Conservation (phyloP, 2,888 invertebrate species). For the Sabatieria punctata region DNA sequence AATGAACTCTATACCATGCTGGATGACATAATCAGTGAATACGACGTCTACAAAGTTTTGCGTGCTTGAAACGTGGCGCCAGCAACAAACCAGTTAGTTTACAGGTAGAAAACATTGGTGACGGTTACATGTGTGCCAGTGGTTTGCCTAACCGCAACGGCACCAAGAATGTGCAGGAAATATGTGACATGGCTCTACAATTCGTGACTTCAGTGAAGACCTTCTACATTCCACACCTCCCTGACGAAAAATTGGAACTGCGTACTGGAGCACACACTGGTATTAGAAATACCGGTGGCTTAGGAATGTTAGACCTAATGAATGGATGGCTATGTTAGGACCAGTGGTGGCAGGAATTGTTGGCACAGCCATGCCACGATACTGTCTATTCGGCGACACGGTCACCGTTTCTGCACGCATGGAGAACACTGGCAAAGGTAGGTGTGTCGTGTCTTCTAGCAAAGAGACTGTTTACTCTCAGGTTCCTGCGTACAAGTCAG, state of each 20-base stretch:
- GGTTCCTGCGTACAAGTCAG: constrained; percentile 5
- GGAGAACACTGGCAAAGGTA: constrained; percentile 2
- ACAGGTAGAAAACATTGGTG: constrained; percentile 1
- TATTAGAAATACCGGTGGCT: no score
- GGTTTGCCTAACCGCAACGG: no score
- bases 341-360: no score
- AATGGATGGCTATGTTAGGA: neutral
- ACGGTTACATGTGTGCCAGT: constrained; percentile 1
- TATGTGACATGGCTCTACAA: constrained; percentile 6
- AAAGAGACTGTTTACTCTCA: neutral
- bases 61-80: neutral
- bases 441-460: neutral
- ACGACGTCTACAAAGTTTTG: constrained; percentile 6
- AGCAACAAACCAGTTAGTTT: neutral
- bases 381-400: constrained; percentile 7
- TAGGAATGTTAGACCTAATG: neutral
- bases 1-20: constrained; percentile 2
- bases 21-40: constrained; percentile 3
- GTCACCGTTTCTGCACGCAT: constrained; percentile 1
- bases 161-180: neutral
- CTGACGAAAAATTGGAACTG: constrained; percentile 5
- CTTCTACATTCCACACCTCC: constrained; percentile 2
- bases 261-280: constrained; percentile 7
- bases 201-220: neutral
- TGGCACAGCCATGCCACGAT: no score